phyloP scores from a whole-genome alignment of 2,797 vertebrate species.

The Argya squamiceps region DNA sequence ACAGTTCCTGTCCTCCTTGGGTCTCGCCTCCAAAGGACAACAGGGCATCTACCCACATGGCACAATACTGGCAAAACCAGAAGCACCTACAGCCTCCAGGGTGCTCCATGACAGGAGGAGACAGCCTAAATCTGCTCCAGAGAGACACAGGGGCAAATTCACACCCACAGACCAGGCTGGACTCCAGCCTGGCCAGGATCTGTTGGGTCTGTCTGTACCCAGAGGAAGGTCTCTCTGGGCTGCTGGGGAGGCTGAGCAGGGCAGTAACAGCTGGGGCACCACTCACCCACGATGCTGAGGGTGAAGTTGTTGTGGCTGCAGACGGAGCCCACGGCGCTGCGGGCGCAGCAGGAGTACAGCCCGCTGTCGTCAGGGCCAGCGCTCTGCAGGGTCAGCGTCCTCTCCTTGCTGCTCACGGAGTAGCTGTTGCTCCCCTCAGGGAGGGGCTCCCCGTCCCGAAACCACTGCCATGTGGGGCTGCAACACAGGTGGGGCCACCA shows the following conservation, averaged over 20 bases:
- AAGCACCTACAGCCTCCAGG: background rate
- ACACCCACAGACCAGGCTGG: background rate
- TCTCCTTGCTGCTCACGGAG: constrained; percentile 89
- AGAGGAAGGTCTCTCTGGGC: too few species aligned
- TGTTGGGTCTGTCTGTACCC: background rate
- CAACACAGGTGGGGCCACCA: background rate
- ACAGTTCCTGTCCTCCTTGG: background rate
- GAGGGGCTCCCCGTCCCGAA: constrained; percentile 82
- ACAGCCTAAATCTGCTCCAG: background rate
- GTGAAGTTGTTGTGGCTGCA: constrained; percentile 93
- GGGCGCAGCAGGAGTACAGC: constrained; percentile 91
- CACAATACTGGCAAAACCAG: background rate
- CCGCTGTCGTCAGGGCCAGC: constrained; percentile 87
- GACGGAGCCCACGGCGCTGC: constrained; percentile 84
- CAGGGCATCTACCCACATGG: fast-evolving
- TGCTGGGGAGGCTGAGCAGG: background rate
- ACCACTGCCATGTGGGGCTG: constrained; percentile 94
- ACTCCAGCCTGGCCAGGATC: background rate
- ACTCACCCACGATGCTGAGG: constrained; percentile 87
- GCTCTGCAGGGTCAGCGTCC: constrained; percentile 83
- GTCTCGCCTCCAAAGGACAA: background rate
- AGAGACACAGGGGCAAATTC: background rate
- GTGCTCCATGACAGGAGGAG: background rate
- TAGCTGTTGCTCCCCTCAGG: constrained; percentile 76
- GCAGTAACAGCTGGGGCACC: background rate